These are phyloP conservation scores for Nemotelus nigrinus DNA, from an alignment of 2,888 invertebrate genomes.

Conservation along the genomic window DNA sequence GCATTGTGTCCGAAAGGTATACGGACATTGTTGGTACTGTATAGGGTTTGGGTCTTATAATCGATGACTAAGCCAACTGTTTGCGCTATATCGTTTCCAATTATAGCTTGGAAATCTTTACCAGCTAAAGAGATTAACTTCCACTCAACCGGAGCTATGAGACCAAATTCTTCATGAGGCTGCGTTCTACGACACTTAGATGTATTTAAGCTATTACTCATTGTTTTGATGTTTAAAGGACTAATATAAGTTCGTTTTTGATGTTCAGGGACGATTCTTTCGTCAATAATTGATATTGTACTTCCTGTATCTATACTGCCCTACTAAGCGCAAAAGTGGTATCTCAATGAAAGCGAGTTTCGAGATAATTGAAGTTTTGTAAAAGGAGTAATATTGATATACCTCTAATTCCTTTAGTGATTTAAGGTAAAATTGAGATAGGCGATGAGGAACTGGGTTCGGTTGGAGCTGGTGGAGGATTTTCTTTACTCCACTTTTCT, in stretches of 20 bases:
- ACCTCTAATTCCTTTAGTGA: too few relatives aligned
- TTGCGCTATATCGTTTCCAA: constrained; percentile 5
- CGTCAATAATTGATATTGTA: constrained; percentile 5
- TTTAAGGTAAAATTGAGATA: too few relatives aligned
- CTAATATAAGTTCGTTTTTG: too few relatives aligned
- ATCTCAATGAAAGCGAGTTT: too few relatives aligned
- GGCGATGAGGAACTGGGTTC: too few relatives aligned
- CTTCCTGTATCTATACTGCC: neutral
- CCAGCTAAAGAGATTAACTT: neutral
- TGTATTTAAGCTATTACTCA: neutral
- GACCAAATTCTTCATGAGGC: neutral
- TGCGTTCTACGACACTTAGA: constrained; percentile 9
- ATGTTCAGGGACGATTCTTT: constrained; percentile 12
- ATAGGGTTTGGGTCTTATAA: constrained; percentile 5
- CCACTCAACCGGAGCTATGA: neutral
- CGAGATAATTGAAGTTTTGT: too few relatives aligned
- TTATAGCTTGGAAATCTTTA: neutral
- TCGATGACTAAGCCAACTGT: neutral
- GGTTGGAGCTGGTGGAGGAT: too few relatives aligned
- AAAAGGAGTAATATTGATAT: too few relatives aligned
- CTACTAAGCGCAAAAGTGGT: too few relatives aligned
- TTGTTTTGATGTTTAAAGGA: constrained; percentile 7
- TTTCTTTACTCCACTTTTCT: too few relatives aligned
- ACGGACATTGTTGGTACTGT: neutral
- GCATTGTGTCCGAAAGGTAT: neutral